Evolutionary conservation across 2,797 vertebrate species (phyloP).

Genomic region (Phrynocephalus guinanensis): DNA sequence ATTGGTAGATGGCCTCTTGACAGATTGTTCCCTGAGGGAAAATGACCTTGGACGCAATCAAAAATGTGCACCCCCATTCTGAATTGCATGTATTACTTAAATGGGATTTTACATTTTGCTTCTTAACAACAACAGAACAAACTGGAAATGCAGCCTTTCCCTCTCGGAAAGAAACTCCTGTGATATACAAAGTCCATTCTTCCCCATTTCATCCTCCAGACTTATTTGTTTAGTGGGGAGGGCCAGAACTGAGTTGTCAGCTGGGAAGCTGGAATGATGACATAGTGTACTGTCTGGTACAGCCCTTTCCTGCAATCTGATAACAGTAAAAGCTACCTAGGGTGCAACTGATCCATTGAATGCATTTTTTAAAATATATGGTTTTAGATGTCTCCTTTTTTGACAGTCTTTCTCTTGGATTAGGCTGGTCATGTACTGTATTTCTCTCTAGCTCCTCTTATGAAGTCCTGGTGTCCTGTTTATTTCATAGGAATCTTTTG

Average conservation of each 20-base stretch:
- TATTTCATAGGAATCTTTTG: not conserved
- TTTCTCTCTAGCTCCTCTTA: not conserved
- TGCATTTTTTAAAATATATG: not conserved
- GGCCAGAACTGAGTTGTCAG: not conserved
- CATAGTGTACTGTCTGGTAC: not conserved
- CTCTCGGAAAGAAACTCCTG: not conserved
- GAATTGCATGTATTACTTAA: not conserved
- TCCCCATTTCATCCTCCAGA: not conserved
- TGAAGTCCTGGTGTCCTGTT: not conserved
- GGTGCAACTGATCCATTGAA: not conserved
- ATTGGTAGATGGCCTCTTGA: not conserved
- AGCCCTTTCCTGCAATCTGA: not conserved
- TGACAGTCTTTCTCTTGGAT: not conserved
- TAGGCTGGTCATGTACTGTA: no score
- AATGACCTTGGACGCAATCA: not conserved
- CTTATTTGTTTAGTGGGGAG: not conserved
- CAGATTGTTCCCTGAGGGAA: not conserved
- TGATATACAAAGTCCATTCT: constrained; percentile 1
- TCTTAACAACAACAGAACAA: not conserved
- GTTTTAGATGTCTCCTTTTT: not conserved
- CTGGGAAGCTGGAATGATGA: not conserved
- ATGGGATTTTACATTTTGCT: not conserved
- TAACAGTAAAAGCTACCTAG: not conserved
- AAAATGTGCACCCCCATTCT: not conserved
- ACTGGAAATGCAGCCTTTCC: not conserved